Base-by-base conservation (phyloP, 2,113 vertebrate species). In the Amphiprion percula region DNA sequence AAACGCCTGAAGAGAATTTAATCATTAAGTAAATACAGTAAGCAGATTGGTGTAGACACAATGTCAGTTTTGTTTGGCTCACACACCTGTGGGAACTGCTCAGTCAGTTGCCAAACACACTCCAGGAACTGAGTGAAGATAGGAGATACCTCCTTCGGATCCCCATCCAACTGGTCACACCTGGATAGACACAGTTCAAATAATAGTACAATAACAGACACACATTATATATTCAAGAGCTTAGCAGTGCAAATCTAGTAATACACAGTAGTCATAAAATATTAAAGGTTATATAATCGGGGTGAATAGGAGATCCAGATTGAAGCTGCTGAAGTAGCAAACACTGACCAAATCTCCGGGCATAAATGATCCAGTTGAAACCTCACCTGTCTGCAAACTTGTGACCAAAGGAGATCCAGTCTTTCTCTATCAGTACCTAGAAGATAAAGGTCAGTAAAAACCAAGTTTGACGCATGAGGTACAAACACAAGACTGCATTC, bases 341-440 rank as follows among this genome's bases (percentile, higher is more conserved):
- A 44, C 41, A 11, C 41, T 44, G 41, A 44, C 41, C 15, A 44
- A 14, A 15, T 44, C 41, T 44, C 41, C 41, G 3, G 41, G 41
- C 33, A 9, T 37, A 76, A 21, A 4, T 23, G 10, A 62, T 63
- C 59, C 15, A 28, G 56, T 16, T 55, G n/a, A 64, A 64, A 58
- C 88, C 79, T 71, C 87, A 99, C 98, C 98, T 97, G 91, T 99
- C 97, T 77, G 97, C 96, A 95, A 98, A 99, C 87, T 99, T 99
- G 92, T 99, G 98, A 44, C 98, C 98, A 88, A 99, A 99, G 15
- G 98, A 97, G 90, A 99, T 97, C 98, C 98, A 99, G 87, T 99
- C 98, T 90, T 99, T 99, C 90, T 99, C 97, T 82, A 99, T 97
- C 91, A 99, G 95, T 71, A 99, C 97, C 98, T 99, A 72, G 41